Base-by-base conservation (phyloP, 2,888 invertebrate species). In the Microctonus aethiopoides region DNA sequence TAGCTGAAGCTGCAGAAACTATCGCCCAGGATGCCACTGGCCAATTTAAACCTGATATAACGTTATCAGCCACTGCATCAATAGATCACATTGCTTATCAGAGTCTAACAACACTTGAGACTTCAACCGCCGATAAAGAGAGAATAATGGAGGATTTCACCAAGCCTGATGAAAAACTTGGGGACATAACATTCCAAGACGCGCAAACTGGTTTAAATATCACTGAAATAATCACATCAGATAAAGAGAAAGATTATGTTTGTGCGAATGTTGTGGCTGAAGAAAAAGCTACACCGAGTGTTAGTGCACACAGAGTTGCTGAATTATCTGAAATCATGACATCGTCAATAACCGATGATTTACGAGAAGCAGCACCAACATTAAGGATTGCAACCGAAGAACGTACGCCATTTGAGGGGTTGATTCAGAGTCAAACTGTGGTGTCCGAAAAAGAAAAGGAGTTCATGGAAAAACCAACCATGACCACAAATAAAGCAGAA, bases 371-470 rank as follows among this genome's bases (percentile, higher is more conserved):
- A 39, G 75, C 83, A 72, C 82, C 77, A 56, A 76, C 81, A 26
- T 77, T 82, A 34, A 82, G 83, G 62, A 86, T 83, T 54, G 90
- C 89, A 16, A 88, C 88, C 64, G 80, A 85, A 61, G 84, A 89
- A 66, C 84, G 88, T 71, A 83, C 89, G 29, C 86, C 89, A 13
- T 87, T 91, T 60, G 89, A 90, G 81, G 89, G 88, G 70, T 87
- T 92, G 51, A 87, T 90, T 76, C 89, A 87, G 74, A 89, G 88
- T 71, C 91, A 91, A 86, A 87, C 89, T 61, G 74, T 90, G 26
- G 80, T 87, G 5, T 88, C 89, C 51, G 92, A 93, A 84, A 89
- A 88, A 75, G 93, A 93, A 87, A 76, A 79, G 36, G 79, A 87
- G 70, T 84, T 86, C 56, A 63, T 61, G 1, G 79, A 81, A 16